A percentile compares a stretch with the other conserved stretches of the same genome.
phyloP scores from a whole-genome alignment of 2,888 invertebrate species.

The Lasius fuliginosus region DNA sequence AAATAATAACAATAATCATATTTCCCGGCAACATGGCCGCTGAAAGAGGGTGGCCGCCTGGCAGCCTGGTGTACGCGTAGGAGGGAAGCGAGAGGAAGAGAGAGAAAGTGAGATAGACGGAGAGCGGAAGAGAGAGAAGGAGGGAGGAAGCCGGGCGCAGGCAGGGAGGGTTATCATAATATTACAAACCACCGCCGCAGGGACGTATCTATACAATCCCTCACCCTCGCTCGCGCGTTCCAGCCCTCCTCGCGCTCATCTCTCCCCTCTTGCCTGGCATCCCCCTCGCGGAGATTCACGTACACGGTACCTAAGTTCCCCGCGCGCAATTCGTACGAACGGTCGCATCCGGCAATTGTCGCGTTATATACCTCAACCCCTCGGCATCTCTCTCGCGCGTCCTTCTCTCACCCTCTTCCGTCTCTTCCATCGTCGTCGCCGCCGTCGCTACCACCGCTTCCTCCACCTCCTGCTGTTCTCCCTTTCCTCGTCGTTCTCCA shows the following conservation, averaged over 20 bases:
- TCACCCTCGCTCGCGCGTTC: constrained; percentile 64
- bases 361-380: constrained; percentile 70
- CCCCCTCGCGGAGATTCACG: constrained; percentile 60
- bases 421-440: constrained; percentile 52
- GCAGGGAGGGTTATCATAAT: constrained; percentile 85
- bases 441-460: background rate
- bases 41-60: constrained; percentile 83
- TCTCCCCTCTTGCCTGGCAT: constrained; percentile 25
- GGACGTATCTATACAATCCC: constrained; percentile 83
- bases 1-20: constrained; percentile 86
- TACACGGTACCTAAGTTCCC: constrained; percentile 78
- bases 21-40: constrained; percentile 86
- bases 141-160: constrained; percentile 71
- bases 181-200: constrained; percentile 85
- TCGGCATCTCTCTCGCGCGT: constrained; percentile 39
- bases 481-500: constrained; percentile 17
- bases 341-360: constrained; percentile 82
- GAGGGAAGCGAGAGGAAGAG: constrained; percentile 69
- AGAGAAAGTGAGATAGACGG: constrained; percentile 52
- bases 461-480: background rate
- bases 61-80: constrained; percentile 76
- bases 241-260: constrained; percentile 47
- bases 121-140: constrained; percentile 54
- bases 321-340: constrained; percentile 81
- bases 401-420: constrained; percentile 43